These are phyloP conservation scores for Paedocypris sp. DNA, from an alignment of 2,113 vertebrate genomes.

Conservation along the genomic window DNA sequence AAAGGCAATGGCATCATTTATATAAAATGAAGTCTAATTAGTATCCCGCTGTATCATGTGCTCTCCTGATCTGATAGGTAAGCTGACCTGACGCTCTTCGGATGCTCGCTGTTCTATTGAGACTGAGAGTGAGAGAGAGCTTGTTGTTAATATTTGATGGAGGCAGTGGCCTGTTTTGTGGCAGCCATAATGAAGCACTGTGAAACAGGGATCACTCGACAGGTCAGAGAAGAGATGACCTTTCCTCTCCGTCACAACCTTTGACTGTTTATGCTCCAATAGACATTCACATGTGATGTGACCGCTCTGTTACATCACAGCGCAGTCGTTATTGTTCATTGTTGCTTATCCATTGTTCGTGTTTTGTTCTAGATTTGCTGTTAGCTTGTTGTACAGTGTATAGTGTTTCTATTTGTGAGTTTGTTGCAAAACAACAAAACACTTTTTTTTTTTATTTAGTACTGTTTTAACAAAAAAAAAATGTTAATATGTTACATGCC, in stretches of 20 bases:
- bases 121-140: slow-evolving; percentile 8
- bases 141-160: slow-evolving; percentile 54
- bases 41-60: slow-evolving; percentile 44
- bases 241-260: background rate
- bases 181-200: slow-evolving; percentile 21
- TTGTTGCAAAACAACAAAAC: too few species aligned
- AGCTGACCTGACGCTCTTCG: slow-evolving; percentile 13
- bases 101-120: background rate
- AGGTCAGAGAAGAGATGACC: background rate
- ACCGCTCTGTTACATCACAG: background rate
- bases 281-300: background rate
- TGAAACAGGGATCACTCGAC: background rate
- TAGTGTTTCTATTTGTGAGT: too few species aligned
- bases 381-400: too few species aligned
- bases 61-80: slow-evolving; percentile 34
- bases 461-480: too few species aligned
- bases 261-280: background rate
- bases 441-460: too few species aligned
- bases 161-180: slow-evolving; percentile 46
- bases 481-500: too few species aligned
- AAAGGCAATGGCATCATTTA: background rate
- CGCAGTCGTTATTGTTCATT: slow-evolving; percentile 4
- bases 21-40: slow-evolving; percentile 33
- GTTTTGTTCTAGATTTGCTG: background rate
- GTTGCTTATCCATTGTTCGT: background rate